phyloP scores from a whole-genome alignment of 2,113 vertebrate species.

The Vanacampus margaritifer region DNA sequence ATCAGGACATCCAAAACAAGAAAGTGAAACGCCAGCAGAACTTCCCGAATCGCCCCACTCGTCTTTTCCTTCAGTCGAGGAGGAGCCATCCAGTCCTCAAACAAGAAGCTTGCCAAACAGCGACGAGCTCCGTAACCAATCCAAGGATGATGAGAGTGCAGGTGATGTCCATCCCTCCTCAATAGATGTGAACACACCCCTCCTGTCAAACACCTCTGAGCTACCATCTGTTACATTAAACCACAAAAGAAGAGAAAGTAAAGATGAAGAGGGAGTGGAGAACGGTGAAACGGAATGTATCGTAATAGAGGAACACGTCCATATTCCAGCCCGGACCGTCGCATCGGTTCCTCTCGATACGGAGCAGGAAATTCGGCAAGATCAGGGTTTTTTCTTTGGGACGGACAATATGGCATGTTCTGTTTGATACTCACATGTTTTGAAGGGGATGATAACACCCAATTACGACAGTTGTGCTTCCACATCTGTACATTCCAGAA shows the following conservation, averaged over 20 bases:
- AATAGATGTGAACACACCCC: not conserved
- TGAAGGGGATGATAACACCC: not conserved
- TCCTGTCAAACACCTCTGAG: constrained; percentile 1
- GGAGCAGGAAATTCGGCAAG: constrained; percentile 7
- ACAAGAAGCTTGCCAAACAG: constrained; percentile 3
- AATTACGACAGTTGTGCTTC: not conserved
- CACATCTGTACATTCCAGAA: constrained; percentile 3
- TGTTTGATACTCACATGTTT: not conserved
- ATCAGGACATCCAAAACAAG: constrained; percentile 5
- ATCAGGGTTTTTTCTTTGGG: constrained; percentile 14
- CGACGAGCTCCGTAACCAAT: constrained; percentile 5
- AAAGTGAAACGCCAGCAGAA: not conserved
- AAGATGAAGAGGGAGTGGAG: not conserved
- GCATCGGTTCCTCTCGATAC: not conserved
- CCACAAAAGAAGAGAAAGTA: constrained; percentile 3
- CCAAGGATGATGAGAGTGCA: constrained; percentile 5
- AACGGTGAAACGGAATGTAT: not conserved
- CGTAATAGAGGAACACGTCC: constrained; percentile 3
- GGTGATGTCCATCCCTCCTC: not conserved
- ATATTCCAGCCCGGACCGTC: not conserved
- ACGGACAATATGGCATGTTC: constrained; percentile 20
- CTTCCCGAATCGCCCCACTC: constrained; percentile 4
- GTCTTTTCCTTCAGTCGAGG: not conserved
- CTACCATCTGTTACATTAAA: constrained; percentile 3
- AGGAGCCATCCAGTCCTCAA: not conserved